Evolutionary conservation across 2,797 vertebrate genomes (phyloP), one percentile per base, ranked within the genome.

Genomic region (Pantherophis alleghaniensis): DNA sequence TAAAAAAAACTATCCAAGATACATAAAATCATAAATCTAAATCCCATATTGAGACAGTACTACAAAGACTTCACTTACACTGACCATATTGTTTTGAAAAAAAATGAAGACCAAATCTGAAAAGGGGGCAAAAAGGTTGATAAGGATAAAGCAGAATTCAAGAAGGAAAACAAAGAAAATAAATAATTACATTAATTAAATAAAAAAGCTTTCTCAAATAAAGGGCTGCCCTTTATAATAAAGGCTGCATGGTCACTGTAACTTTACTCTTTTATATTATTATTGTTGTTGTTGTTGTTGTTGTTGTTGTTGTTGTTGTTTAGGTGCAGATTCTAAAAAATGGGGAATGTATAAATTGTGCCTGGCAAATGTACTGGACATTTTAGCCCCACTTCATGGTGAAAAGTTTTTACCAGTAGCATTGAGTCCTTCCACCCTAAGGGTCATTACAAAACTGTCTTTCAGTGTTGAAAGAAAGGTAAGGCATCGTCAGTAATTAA

Each of bases 401-500:
- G 91, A 89, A 86, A 26, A 0, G 9, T 59, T 51, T 87, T 79
- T 37, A 7, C 83, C 63, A 90, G 9, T 53, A 22, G 26, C 14
- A 22, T 90, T 3, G 90, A 89, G 90, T 74, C 7, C 61, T 93
- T 96, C 90, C 42, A 91, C 91, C 32, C 42, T 56, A 63, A 92
- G 83, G 0, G 3, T 89, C 60, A 91, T 88, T 51, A n/a, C 5
- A 88, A 95, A 53, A 42, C 93, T 59, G 1, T 42, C 42, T 37
- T 92, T 94, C 5, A 42, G 86, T 61, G 86, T 61, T 14, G 57
- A 16, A 69, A 90, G 22, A 16, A 69, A 74, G 22, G 16, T 51
- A 90, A 93, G 55, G 90, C 87, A 24, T 91, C 1, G n/a, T 1
- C 79, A 51, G n/a, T 92, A 92, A 51, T 1, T 20, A 32, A 69